phyloP scores from a whole-genome alignment of 2,888 invertebrate species.

The Agrotis segetum region DNA sequence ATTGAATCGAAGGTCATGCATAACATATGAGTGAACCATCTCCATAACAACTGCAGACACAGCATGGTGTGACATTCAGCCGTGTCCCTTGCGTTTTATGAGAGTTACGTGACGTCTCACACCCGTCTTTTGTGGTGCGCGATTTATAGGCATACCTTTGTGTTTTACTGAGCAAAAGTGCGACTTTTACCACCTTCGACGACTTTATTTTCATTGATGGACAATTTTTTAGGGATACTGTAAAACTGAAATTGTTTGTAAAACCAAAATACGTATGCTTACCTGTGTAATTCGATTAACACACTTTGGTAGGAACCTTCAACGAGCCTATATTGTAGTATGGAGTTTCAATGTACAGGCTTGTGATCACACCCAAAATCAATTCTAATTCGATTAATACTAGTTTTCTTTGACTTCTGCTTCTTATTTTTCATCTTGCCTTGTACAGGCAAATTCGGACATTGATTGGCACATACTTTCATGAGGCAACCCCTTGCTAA shows the following conservation, averaged over 20 bases:
- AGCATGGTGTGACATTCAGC: constrained; percentile 28
- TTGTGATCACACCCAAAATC: too few relatives aligned
- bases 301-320: too few relatives aligned
- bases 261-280: neutral
- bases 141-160: constrained; percentile 46
- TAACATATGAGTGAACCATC: constrained; percentile 9
- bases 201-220: constrained; percentile 30
- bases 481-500: too few relatives aligned
- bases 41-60: constrained; percentile 14
- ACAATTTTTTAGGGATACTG: constrained; percentile 6
- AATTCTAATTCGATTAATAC: too few relatives aligned
- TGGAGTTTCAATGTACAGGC: too few relatives aligned
- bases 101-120: constrained; percentile 46
- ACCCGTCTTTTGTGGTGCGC: constrained; percentile 33
- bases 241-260: neutral
- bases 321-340: too few relatives aligned
- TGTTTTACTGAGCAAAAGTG: constrained; percentile 42
- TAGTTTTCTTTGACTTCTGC: too few relatives aligned
- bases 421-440: too few relatives aligned
- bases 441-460: too few relatives aligned
- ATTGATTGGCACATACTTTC: too few relatives aligned
- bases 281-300: too few relatives aligned
- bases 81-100: constrained; percentile 37
- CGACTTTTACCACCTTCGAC: constrained; percentile 18
- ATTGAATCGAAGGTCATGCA: constrained; percentile 1